These are phyloP conservation scores for Pseudomugil tenellus DNA, from an alignment of 2,797 vertebrate genomes.

Conservation along the genomic window DNA sequence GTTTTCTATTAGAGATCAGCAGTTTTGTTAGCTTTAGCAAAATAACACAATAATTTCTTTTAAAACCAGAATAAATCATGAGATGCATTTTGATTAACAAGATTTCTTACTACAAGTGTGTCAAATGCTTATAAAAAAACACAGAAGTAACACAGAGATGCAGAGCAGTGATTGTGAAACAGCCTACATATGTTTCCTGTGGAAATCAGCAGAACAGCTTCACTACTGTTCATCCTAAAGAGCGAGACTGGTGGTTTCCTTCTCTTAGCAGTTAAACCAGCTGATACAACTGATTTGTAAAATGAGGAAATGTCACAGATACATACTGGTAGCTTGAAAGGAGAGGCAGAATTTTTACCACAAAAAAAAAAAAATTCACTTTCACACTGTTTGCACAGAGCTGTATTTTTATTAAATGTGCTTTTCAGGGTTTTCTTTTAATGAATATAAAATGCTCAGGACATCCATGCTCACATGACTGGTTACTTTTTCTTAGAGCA, in stretches of 20 bases:
- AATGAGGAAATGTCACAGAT: slow-evolving; percentile 49
- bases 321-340: background rate
- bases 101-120: background rate
- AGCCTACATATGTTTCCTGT: background rate
- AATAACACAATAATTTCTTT: background rate
- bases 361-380: background rate
- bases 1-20: background rate
- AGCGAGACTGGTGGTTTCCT: slow-evolving; percentile 4
- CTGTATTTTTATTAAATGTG: background rate
- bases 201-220: slow-evolving; percentile 3
- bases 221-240: background rate
- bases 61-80: background rate
- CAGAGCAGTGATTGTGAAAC: slow-evolving; percentile 11
- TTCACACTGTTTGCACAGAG: background rate
- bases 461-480: background rate
- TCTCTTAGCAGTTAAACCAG: slow-evolving; percentile 24
- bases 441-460: background rate
- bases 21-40: background rate
- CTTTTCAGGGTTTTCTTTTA: background rate
- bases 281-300: slow-evolving; percentile 48
- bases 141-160: background rate
- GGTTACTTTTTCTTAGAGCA: background rate
- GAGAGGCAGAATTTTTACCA: background rate
- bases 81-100: background rate
- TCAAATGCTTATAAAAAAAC: background rate